Conservation (phyloP, 2,797 vertebrate species). For the Staurois parvus region DNA sequence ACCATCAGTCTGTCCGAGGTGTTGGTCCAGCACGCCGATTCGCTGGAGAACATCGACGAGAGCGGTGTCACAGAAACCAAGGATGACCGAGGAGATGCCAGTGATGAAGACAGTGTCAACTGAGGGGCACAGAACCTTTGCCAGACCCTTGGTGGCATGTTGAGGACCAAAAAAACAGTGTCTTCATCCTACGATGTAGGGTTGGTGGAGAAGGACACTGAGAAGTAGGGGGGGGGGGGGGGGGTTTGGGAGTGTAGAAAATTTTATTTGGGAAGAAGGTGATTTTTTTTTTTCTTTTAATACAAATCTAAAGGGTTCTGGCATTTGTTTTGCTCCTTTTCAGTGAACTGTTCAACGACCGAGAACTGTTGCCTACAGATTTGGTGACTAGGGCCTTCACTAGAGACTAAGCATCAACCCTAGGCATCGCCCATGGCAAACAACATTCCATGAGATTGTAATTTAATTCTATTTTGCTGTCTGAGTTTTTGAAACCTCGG, state of each 20-base stretch:
- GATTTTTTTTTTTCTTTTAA: slow-evolving; percentile 10
- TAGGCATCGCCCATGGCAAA: not conserved
- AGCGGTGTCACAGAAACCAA: slow-evolving; percentile 84
- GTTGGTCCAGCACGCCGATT: slow-evolving; percentile 90
- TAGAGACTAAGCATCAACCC: no score
- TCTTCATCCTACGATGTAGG: not conserved
- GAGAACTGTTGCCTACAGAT: not conserved
- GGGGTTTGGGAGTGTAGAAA: not conserved
- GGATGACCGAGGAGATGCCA: slow-evolving; percentile 75
- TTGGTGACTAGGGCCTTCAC: no score
- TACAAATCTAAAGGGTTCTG: slow-evolving; percentile 1
- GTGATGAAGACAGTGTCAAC: slow-evolving; percentile 66
- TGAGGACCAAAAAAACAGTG: not conserved
- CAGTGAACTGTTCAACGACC: not conserved
- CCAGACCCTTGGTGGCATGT: not conserved
- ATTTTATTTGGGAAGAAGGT: slow-evolving; percentile 9
- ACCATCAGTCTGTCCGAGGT: slow-evolving; percentile 86
- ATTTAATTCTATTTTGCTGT: not conserved
- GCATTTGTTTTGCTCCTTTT: slow-evolving; percentile 6
- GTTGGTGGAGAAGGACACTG: slow-evolving; percentile 6
- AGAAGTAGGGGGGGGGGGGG: no score
- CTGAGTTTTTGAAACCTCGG: not conserved
- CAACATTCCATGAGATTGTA: not conserved
- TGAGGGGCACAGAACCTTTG: slow-evolving; percentile 16
- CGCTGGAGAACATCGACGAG: slow-evolving; percentile 96